A percentile compares a stretch with the other conserved stretches of the same genome.
phyloP scores from a whole-genome alignment of 1,140 invertebrate species.

The Nephila pilipes region DNA sequence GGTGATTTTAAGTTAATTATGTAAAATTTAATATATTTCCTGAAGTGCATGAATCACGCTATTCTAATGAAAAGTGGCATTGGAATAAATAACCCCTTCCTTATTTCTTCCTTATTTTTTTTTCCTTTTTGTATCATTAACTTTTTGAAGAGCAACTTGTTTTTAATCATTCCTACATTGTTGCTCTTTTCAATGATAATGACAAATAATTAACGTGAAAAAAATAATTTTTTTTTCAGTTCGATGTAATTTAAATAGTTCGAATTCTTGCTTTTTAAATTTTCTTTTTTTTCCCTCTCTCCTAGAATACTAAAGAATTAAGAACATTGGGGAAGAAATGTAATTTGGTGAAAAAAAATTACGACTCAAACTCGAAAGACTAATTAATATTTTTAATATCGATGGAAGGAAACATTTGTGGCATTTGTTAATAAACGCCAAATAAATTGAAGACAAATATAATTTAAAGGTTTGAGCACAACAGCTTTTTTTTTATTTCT shows the following conservation, averaged over 20 bases:
- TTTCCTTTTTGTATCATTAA: slow-evolving; percentile 29
- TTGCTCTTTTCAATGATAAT: slow-evolving; percentile 35
- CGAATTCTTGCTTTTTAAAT: slow-evolving; percentile 19
- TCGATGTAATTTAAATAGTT: neutral
- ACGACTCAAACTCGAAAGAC: neutral
- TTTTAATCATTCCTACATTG: slow-evolving; percentile 5
- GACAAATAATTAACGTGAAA: slow-evolving; percentile 39
- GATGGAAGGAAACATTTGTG: neutral
- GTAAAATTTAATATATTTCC: slow-evolving; percentile 33
- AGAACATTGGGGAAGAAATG: neutral
- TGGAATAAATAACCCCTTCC: neutral
- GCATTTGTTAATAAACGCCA: slow-evolving; percentile 12
- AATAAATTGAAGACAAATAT: slow-evolving; percentile 14
- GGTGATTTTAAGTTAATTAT: slow-evolving; percentile 14
- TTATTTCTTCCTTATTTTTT: neutral
- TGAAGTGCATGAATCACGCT: slow-evolving; percentile 13
- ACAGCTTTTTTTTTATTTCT: neutral
- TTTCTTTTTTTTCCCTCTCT: neutral
- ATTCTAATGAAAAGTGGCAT: slow-evolving; percentile 2
- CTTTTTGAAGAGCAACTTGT: slow-evolving; percentile 21
- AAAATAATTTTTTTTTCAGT: neutral
- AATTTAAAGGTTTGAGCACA: neutral
- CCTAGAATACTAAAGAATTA: neutral
- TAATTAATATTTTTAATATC: slow-evolving; percentile 47
- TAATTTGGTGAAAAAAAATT: neutral